Conservation (phyloP, 2,113 vertebrate genomes). For the Tragelaphus buxtoni region DNA sequence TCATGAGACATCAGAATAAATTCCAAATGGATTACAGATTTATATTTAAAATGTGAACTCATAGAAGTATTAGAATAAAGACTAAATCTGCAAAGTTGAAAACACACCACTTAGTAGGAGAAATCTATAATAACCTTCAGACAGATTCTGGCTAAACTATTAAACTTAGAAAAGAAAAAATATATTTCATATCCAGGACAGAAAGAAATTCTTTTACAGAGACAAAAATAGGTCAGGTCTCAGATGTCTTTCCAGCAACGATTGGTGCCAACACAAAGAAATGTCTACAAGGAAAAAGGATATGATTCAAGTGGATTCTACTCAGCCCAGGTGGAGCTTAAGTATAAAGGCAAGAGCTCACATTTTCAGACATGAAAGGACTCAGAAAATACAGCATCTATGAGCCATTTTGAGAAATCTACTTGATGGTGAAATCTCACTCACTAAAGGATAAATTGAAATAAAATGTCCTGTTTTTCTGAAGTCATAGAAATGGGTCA, state of each 20-base stretch:
- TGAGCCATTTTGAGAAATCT: not conserved
- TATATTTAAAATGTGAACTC: not conserved
- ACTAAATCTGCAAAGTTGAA: not conserved
- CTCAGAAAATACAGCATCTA: not conserved
- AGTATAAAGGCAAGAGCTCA: not conserved
- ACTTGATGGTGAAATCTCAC: not conserved
- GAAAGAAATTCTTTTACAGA: not conserved
- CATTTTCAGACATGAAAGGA: not conserved
- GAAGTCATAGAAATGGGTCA: not conserved
- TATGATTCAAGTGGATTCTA: not conserved
- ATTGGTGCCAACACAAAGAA: not conserved
- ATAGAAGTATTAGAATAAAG: not conserved
- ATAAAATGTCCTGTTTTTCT: not conserved
- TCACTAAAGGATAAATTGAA: not conserved
- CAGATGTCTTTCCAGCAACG: conserved; percentile 20
- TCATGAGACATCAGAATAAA: not conserved
- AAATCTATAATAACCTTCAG: not conserved
- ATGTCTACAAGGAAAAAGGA: not conserved
- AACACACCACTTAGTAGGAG: not conserved
- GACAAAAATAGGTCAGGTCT: not conserved
- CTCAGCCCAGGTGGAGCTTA: not conserved
- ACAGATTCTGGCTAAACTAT: not conserved
- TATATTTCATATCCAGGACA: not conserved
- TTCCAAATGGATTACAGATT: not conserved
- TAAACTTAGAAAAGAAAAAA: not conserved